These are phyloP conservation scores for Clistopyga incitator DNA, from an alignment of 2,888 invertebrate genomes.

Conservation along the genomic window DNA sequence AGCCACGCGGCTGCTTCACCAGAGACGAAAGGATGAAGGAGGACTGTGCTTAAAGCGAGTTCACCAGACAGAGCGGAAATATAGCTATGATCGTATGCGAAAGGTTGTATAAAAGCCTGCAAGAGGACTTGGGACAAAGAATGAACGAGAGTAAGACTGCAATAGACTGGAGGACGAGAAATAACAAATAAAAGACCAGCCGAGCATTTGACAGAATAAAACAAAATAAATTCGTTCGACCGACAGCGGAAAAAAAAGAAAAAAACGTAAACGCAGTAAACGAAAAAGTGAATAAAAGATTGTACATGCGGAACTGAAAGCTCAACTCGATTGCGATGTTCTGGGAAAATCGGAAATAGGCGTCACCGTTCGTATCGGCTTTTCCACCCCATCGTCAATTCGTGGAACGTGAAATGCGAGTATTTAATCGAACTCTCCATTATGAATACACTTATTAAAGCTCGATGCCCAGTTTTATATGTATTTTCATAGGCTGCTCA, in stretches of 20 bases:
- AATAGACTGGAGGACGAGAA: slow-evolving; percentile 9
- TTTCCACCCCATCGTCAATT: too few species aligned
- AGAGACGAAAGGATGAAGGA: slow-evolving; percentile 27
- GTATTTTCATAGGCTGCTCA: too few species aligned
- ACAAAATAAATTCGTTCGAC: slow-evolving; percentile 13
- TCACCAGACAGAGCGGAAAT: neutral
- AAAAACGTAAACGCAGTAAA: neutral
- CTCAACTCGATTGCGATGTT: slow-evolving; percentile 47
- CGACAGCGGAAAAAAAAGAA: neutral
- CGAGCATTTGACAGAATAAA: neutral
- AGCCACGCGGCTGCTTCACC: slow-evolving; percentile 12
- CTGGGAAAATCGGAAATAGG: slow-evolving; percentile 32
- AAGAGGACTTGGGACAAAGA: neutral
- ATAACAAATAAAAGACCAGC: neutral
- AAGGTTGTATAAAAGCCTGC: slow-evolving; percentile 17
- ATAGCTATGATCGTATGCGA: slow-evolving; percentile 12
- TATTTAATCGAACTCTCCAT: too few species aligned
- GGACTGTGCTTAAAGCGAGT: slow-evolving; percentile 16
- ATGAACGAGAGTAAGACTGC: slow-evolving; percentile 21
- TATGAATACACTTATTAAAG: too few species aligned
- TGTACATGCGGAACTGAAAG: slow-evolving; percentile 11
- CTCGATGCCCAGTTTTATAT: too few species aligned
- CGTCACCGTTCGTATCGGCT: neutral
- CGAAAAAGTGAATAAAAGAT: neutral
- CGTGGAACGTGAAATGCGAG: too few species aligned